Conservation (phyloP, 2,113 vertebrate genomes). For the Centropristis striata region DNA sequence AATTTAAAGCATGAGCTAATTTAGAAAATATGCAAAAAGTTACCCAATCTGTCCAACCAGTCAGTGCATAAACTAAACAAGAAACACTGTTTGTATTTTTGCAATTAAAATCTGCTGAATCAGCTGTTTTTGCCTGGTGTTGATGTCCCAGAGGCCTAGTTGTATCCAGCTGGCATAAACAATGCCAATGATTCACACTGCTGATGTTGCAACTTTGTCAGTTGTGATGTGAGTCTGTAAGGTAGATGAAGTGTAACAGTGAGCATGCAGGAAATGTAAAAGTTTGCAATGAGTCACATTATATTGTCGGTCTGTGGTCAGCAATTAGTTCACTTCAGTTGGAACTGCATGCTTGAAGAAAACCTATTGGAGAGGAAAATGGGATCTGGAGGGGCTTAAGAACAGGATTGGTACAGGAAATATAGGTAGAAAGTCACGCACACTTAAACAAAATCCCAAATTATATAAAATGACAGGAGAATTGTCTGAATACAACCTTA, state of each 20-base stretch:
- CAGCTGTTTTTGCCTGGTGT: not conserved
- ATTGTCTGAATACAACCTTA: not conserved
- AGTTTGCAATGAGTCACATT: constrained; percentile 5
- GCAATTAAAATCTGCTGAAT: not conserved
- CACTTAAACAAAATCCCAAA: not conserved
- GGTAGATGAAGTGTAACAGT: constrained; percentile 9
- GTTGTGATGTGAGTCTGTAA: not conserved
- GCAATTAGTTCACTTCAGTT: constrained; percentile 35
- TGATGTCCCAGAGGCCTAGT: not conserved
- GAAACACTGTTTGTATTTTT: constrained; percentile 1
- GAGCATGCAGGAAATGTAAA: constrained; percentile 15
- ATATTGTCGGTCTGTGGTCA: constrained; percentile 23
- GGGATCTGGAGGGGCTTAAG: not conserved
- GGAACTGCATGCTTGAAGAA: constrained; percentile 8
- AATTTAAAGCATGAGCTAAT: not conserved
- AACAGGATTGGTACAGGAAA: not conserved
- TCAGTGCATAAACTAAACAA: not conserved
- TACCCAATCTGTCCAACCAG: not conserved
- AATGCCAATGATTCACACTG: not conserved
- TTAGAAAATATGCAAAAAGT: not conserved
- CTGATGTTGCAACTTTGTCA: not conserved
- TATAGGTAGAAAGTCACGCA: constrained; percentile 14
- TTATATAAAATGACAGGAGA: not conserved
- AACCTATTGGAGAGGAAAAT: constrained; percentile 40
- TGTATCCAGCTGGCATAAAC: not conserved